Conservation (phyloP, 2,888 invertebrate genomes). For the Adelphocoris suturalis region DNA sequence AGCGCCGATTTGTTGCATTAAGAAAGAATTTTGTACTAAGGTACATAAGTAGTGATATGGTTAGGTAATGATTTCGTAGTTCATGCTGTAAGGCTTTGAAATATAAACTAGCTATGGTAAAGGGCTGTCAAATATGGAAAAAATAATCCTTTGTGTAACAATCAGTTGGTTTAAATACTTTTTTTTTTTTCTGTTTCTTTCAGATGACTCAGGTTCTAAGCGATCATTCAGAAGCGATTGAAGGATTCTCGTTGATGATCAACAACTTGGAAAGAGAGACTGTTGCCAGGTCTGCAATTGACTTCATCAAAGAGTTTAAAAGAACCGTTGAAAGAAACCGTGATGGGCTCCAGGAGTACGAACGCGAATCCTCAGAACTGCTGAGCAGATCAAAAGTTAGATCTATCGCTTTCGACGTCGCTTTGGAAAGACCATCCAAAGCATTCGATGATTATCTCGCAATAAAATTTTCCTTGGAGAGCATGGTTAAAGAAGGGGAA, state of each 20-base stretch:
- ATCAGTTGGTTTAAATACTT: too few relatives aligned
- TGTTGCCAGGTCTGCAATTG: neutral
- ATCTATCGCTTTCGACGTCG: neutral
- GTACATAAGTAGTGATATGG: too few relatives aligned
- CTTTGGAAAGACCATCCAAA: neutral
- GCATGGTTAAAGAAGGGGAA: neutral
- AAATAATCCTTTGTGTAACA: too few relatives aligned
- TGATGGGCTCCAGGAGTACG: neutral
- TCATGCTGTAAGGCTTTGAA: too few relatives aligned
- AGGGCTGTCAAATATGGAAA: too few relatives aligned
- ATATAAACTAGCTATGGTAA: too few relatives aligned
- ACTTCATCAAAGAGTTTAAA: neutral
- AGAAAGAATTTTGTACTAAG: too few relatives aligned
- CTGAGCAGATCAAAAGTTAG: neutral
- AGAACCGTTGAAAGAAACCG: neutral
- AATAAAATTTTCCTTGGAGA: neutral
- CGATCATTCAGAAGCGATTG: neutral
- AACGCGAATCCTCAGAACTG: neutral
- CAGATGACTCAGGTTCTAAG: neutral
- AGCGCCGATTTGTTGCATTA: too few relatives aligned
- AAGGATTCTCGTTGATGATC: neutral
- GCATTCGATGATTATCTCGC: neutral
- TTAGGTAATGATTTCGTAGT: too few relatives aligned
- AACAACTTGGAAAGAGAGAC: neutral
- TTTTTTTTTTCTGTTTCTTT: too few relatives aligned